These are phyloP conservation scores for Phoebastria nigripes DNA, from an alignment of 2,797 vertebrate species.

Conservation along the genomic window DNA sequence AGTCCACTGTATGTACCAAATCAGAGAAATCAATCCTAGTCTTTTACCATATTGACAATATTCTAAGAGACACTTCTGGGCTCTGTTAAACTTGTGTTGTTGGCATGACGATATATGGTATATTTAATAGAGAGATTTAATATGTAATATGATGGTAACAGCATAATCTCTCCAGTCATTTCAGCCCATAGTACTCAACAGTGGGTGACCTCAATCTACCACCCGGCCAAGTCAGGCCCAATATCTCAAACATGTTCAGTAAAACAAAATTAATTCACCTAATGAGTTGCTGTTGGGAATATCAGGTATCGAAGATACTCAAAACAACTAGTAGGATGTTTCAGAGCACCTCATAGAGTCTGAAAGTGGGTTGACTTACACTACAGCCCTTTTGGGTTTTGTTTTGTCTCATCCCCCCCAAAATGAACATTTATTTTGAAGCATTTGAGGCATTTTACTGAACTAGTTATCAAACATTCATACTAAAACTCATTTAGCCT, in stretches of 20 bases:
- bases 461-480: neutral
- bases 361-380: neutral
- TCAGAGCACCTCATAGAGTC: neutral
- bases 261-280: neutral
- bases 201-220: neutral
- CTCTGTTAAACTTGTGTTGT: neutral
- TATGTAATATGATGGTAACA: neutral
- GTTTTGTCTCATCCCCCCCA: neutral
- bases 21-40: constrained; percentile 30
- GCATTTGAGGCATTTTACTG: neutral
- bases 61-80: neutral
- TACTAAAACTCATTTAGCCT: neutral
- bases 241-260: neutral
- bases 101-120: neutral
- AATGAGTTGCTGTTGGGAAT: neutral
- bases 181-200: neutral
- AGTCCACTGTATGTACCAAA: constrained; percentile 45
- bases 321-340: neutral
- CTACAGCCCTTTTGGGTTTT: neutral
- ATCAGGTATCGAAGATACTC: neutral
- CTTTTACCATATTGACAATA: constrained; percentile 9
- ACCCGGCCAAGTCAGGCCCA: neutral
- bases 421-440: neutral
- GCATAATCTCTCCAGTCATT: neutral
- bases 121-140: neutral